Evolutionary conservation across 2,113 vertebrate species (phyloP).

Genomic region (Dipodomys spectabilis): DNA sequence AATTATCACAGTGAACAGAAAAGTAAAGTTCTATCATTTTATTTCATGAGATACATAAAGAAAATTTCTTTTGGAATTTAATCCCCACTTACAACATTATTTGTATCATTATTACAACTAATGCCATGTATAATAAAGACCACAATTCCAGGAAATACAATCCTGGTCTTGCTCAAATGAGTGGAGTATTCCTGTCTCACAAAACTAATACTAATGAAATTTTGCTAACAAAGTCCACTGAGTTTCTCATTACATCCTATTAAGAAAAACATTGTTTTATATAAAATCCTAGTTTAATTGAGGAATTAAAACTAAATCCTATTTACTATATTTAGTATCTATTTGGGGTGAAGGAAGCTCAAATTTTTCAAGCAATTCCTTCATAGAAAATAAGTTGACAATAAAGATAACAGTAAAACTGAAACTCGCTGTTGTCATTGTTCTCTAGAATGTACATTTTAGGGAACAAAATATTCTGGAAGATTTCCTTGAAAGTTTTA

Average conservation of each 20-base stretch:
- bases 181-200: constrained; percentile 51
- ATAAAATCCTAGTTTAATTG: constrained; percentile 23
- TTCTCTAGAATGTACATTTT: not conserved
- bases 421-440: not conserved
- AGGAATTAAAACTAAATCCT: constrained; percentile 37
- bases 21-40: constrained; percentile 33
- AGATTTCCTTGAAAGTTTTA: not conserved
- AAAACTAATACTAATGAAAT: constrained; percentile 65
- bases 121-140: constrained; percentile 50
- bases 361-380: constrained; percentile 39
- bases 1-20: constrained; percentile 9
- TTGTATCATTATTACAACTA: constrained; percentile 69
- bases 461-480: not conserved
- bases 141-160: constrained; percentile 50
- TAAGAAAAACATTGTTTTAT: constrained; percentile 49
- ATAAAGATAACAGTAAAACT: constrained; percentile 8
- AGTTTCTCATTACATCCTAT: constrained; percentile 60
- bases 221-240: constrained; percentile 55
- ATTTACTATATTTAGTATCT: not conserved
- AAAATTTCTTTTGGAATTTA: constrained; percentile 47
- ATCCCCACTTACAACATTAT: constrained; percentile 56
- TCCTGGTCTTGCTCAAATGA: constrained; percentile 51
- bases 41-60: constrained; percentile 54
- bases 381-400: constrained; percentile 24
- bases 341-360: not conserved